Conservation (phyloP, 92 coral and sea anemone genomes). For the Siderastrea siderea region DNA sequence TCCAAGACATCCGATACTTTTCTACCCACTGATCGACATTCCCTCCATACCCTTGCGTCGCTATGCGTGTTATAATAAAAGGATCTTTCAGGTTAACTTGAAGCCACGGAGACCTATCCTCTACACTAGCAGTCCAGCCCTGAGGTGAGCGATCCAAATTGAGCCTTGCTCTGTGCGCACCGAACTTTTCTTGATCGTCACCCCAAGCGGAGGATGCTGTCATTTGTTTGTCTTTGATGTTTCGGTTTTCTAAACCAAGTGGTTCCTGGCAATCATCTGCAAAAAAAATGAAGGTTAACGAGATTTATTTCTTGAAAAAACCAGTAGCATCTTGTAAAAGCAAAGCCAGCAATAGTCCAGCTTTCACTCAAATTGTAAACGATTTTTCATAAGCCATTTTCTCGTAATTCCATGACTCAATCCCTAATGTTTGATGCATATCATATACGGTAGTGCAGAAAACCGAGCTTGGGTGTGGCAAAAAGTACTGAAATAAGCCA, state of each 20-base stretch:
- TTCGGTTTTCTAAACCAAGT: slow-evolving; percentile 69
- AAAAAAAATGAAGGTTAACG: not conserved
- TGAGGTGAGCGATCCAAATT: slow-evolving; percentile 79
- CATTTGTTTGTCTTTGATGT: slow-evolving; percentile 68
- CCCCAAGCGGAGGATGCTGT: slow-evolving; percentile 81
- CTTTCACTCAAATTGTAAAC: no score
- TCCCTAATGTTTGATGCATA: no score
- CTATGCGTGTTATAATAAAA: slow-evolving; percentile 67
- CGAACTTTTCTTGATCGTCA: slow-evolving; percentile 57
- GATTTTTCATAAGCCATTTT: no score
- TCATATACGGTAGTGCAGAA: no score
- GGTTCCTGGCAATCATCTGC: slow-evolving; percentile 76
- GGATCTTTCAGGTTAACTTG: slow-evolving; percentile 62
- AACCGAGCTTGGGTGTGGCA: no score
- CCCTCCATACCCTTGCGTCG: slow-evolving; percentile 88
- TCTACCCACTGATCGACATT: slow-evolving; percentile 76
- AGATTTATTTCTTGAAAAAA: not conserved
- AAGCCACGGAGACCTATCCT: slow-evolving; percentile 76
- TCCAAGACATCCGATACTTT: slow-evolving; percentile 72
- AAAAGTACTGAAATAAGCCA: no score
- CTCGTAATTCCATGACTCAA: no score
- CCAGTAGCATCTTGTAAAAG: no score
- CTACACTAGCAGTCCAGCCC: slow-evolving; percentile 79
- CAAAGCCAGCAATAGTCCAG: no score
- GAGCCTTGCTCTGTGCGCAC: slow-evolving; percentile 76